Evolutionary conservation across 2,113 vertebrate species (phyloP), one percentile per base, ranked within the genome.

Genomic region (Psittacula cyanocephala): DNA sequence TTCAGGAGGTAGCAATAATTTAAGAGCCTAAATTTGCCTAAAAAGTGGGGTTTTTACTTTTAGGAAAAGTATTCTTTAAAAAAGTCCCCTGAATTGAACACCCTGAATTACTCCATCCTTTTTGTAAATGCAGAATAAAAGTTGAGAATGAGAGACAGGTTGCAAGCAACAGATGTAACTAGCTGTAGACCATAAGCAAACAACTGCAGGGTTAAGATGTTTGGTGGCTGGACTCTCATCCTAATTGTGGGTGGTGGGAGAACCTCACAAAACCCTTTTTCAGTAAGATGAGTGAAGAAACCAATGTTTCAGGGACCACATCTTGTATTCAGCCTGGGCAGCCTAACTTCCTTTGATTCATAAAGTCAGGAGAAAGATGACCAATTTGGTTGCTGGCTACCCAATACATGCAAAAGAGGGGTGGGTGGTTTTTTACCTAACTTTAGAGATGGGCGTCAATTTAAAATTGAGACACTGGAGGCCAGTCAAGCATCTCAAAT

Each of bases 401-500:
- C 11, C 10, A 10, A 37, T 17, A 68, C 20, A 3, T 49, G 59
- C n/a, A 71, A 71, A 93, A 79, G 49, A 76, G 20, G 6, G 28
- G 35, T 2, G 11, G 22, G 31, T 72, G 47, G 10, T 81, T 81
- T 87, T 49, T 49, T 35, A 35, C 44, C 60, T 39, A 60, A 52
- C 62, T 84, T 92, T 65, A 93, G 47, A 62, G 52, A 52, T 52
- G 74, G 57, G 27, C 4, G 13, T 69, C 69, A 91, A 31, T 87
- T 81, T 87, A 92, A 95, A 96, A 91, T 31, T 64, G 91, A 87
- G 87, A 85, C 70, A 50, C 59, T 65, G 94, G 77, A 93, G 88
- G 60, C 86, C 72, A 94, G 77, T 88, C 72, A 92, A 95, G 77
- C 77, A 89, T 95, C 57, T 95, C 86, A 95, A 92, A 95, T 95